Percentiles rank a stretch among this genome's conserved stretches.
Evolutionary conservation across 2,797 vertebrate genomes (phyloP).

Genomic region (Thalassophryne amazonica): DNA sequence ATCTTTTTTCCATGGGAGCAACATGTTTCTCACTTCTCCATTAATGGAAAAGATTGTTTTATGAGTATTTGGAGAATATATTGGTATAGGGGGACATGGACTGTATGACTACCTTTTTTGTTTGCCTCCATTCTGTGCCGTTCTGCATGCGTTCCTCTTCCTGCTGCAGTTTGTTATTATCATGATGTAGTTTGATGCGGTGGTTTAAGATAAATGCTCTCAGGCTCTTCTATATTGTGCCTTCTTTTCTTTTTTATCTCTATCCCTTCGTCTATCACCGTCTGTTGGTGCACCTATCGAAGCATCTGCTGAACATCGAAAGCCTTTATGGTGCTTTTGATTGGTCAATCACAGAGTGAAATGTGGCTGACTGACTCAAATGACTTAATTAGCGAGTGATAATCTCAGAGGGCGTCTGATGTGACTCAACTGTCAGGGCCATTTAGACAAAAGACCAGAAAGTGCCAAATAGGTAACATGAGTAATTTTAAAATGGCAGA

Average conservation of each 20-base stretch:
- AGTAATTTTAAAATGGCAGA: conserved; percentile 30
- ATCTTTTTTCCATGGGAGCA: no score
- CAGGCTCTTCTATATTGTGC: neutral
- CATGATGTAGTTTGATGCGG: neutral
- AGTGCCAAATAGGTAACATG: conserved; percentile 24
- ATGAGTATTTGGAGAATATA: no score
- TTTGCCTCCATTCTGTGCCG: neutral
- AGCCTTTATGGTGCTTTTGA: conserved; percentile 46
- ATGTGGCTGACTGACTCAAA: conserved; percentile 48
- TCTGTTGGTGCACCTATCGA: conserved; percentile 37
- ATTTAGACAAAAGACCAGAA: conserved; percentile 40
- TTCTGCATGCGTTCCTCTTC: neutral
- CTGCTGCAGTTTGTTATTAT: neutral
- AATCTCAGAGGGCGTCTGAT: conserved; percentile 44
- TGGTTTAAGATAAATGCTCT: neutral
- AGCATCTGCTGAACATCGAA: conserved; percentile 36
- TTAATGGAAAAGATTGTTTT: no score
- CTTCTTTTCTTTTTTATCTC: conserved; percentile 17
- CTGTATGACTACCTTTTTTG: neutral
- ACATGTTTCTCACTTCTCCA: no score
- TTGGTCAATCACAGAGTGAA: conserved; percentile 42
- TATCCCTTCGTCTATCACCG: conserved; percentile 15
- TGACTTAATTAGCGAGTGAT: conserved; percentile 63
- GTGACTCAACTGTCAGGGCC: conserved; percentile 24
- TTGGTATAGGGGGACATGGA: no score